Evolutionary conservation across 2,797 vertebrate genomes (phyloP).

Genomic region (Streptopelia turtur): DNA sequence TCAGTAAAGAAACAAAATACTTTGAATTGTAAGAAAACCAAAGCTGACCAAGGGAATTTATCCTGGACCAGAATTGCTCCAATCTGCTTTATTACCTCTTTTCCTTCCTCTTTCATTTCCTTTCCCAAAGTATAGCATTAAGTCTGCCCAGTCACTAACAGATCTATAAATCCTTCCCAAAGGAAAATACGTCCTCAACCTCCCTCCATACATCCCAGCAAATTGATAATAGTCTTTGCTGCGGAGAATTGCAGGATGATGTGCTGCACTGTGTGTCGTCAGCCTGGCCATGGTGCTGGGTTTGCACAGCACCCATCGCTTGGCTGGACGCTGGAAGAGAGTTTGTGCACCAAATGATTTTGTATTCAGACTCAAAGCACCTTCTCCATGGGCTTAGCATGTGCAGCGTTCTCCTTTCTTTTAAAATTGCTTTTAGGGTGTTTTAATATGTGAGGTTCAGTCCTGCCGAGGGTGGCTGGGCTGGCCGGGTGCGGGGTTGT

Average conservation of each 20-base stretch:
- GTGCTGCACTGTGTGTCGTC: neutral
- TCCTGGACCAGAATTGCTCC: neutral
- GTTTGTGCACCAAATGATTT: neutral
- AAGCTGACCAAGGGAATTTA: neutral
- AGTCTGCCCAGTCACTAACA: neutral
- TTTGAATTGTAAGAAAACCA: neutral
- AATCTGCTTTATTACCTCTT: neutral
- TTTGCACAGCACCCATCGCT: neutral
- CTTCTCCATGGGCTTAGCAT: neutral
- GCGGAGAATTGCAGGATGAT: neutral
- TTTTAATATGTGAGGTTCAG: neutral
- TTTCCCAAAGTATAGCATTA: neutral
- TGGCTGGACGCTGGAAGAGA: neutral
- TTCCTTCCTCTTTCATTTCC: constrained; percentile 23
- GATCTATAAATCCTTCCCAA: neutral
- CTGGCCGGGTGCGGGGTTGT: fast-evolving
- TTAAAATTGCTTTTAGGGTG: neutral
- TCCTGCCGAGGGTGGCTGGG: neutral
- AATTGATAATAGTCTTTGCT: neutral
- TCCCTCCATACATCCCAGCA: neutral
- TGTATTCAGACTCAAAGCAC: neutral
- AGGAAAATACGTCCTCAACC: neutral
- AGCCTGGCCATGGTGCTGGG: neutral
- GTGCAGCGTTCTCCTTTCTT: neutral
- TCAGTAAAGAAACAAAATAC: neutral